A percentile compares a stretch with the other conserved stretches of the same genome.
Conservation (phyloP, 2,888 invertebrate species). For the Hirtodrosophila confusa region DNA sequence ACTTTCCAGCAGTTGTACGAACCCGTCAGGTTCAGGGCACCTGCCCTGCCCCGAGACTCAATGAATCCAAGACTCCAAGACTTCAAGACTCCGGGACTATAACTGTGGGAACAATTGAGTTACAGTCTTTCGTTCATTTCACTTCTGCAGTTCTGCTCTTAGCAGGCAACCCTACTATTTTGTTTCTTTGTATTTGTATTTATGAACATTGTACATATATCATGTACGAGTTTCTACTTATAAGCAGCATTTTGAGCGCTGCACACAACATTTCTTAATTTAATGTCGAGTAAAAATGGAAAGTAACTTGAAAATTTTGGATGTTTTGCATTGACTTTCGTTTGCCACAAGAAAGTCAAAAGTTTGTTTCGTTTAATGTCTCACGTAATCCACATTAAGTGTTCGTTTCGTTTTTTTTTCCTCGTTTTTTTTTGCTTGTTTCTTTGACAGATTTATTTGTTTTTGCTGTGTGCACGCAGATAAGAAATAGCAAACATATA, state of each 20-base stretch:
- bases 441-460: slow-evolving; percentile 57
- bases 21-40: slow-evolving; percentile 1
- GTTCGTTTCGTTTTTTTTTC: slow-evolving; percentile 13
- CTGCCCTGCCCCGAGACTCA: not conserved
- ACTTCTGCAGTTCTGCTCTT: slow-evolving; percentile 3
- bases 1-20: slow-evolving; percentile 11
- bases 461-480: slow-evolving; percentile 36
- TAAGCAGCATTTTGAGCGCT: slow-evolving; percentile 2
- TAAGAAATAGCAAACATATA: slow-evolving; percentile 51
- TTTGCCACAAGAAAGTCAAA: slow-evolving; percentile 47
- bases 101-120: slow-evolving; percentile 6
- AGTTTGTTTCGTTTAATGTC: slow-evolving; percentile 38
- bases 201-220: slow-evolving; percentile 10
- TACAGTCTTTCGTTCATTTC: not conserved
- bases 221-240: too few relatives aligned
- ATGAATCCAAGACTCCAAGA: too few relatives aligned
- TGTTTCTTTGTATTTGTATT: not conserved
- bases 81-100: too few relatives aligned
- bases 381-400: slow-evolving; percentile 60
- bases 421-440: not conserved
- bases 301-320: slow-evolving; percentile 35
- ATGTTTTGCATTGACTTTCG: slow-evolving; percentile 54
- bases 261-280: slow-evolving; percentile 1
- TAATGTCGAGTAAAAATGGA: slow-evolving; percentile 39
- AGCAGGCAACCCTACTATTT: not conserved